These are phyloP conservation scores for Oncorhynchus gorbuscha DNA, from an alignment of 2,113 vertebrate species.

Conservation along the genomic window DNA sequence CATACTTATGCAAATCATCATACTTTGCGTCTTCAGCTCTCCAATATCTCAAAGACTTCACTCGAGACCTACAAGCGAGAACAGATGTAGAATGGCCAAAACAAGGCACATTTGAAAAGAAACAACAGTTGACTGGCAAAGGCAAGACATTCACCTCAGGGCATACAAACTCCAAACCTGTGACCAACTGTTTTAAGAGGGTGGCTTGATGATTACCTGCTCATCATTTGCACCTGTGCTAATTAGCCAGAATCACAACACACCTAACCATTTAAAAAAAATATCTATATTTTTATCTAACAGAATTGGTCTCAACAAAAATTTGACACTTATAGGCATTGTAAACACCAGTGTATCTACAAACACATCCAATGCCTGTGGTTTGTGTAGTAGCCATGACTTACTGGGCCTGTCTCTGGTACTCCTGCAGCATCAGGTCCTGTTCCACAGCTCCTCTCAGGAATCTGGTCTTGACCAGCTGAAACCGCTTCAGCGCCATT, in stretches of 20 bases:
- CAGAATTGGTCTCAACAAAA: no score
- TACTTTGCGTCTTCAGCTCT: constrained; percentile 62
- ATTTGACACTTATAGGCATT: no score
- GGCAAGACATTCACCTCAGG: no score
- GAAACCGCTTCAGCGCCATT: constrained; percentile 69
- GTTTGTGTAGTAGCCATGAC: constrained; percentile 49
- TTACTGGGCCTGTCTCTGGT: constrained; percentile 77
- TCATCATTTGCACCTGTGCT: no score
- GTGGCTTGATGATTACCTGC: no score
- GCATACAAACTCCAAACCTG: no score
- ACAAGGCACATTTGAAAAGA: not conserved
- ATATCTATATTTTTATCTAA: no score
- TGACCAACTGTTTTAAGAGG: no score
- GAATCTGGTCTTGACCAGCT: constrained; percentile 71
- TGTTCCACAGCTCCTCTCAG: constrained; percentile 71
- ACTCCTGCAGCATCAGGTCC: constrained; percentile 70
- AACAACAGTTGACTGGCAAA: no score
- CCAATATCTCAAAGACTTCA: constrained; percentile 66
- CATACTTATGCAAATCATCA: constrained; percentile 75
- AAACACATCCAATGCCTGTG: not conserved
- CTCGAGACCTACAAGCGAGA: constrained; percentile 63
- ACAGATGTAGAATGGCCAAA: not conserved
- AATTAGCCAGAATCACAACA: no score
- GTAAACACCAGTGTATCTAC: no score
- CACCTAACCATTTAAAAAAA: no score